Conservation (phyloP, 2,797 vertebrate genomes). For the Kryptopterus vitreolus region DNA sequence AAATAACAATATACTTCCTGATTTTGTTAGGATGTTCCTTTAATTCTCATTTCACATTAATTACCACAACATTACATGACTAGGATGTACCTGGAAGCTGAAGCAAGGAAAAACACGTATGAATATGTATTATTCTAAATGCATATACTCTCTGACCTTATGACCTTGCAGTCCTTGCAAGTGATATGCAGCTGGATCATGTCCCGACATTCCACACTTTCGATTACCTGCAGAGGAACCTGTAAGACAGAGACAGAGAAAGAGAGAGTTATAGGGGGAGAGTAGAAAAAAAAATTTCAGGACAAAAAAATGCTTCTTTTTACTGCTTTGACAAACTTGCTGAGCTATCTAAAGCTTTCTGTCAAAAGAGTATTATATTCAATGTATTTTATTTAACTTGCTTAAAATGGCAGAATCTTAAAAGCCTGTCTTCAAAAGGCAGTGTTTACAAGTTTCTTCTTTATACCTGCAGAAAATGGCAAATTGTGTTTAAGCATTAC, state of each 20-base stretch:
- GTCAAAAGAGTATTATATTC: too few relatives aligned
- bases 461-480: too few relatives aligned
- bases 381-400: too few relatives aligned
- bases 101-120: too few relatives aligned
- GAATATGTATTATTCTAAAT: not conserved
- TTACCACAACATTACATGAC: not conserved
- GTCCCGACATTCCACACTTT: constrained; percentile 91
- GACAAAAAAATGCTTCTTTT: not conserved
- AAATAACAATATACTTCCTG: not conserved
- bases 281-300: too few relatives aligned
- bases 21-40: not conserved
- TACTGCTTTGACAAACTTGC: not conserved
- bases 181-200: constrained; percentile 97
- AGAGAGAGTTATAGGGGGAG: not conserved
- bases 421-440: too few relatives aligned
- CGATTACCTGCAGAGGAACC: constrained; percentile 94
- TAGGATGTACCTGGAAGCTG: not conserved
- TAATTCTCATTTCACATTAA: not conserved
- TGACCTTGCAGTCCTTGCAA: constrained; percentile 97
- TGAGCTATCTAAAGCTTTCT: not conserved
- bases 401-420: too few relatives aligned
- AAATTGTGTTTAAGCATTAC: too few relatives aligned
- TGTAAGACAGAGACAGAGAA: constrained; percentile 56
- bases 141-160: constrained; percentile 77
- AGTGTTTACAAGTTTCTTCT: too few relatives aligned